Base-by-base conservation (phyloP, 2,888 invertebrate genomes). In the Athripsodes cinereus region DNA sequence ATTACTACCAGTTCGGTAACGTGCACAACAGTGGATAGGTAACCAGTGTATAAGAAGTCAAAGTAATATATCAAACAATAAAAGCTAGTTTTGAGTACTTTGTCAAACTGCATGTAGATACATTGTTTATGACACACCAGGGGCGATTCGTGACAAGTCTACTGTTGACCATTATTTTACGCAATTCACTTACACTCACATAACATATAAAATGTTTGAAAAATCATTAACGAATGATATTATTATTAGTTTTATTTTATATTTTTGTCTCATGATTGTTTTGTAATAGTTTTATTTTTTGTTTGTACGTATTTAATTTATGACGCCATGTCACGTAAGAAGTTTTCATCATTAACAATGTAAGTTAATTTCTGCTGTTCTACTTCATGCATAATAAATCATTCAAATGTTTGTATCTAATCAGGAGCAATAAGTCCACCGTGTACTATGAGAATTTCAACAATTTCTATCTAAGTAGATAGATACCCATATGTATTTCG, bases 131-230 rank as follows among this genome's bases (percentile, higher is more conserved):
- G 26, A 13, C 50, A 26, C 44, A 56, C 56, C 60, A 61, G 58
- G 55, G 61, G 58, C 58, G 58, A 31, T 50, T 56, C 56, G 56
- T 56, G 56, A 56, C 50, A 50, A 26, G 50, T 50, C 50, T 50
- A 50, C 50, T 26, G 50, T 50, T 22, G 16, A 21, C 19, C 20
- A 50, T 40, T 40, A 26, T 26, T 3, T 40, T 40, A 40, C 40
- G 13, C 40, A 40, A 40, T 40, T 40, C 40, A 40, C 40, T 40
- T 40, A 40, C 26, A 40, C 31, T 6, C 6, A 31, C 31, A 31
- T 20, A 8, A 20, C 6, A 8, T 21, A 48, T 19, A 19, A 20
- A 48, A 19, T 21, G 48, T 50, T 16, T 20, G n/a, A 50, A 50
- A 40, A 50, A 50, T 48, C 16, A 26, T 11, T 22, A 50, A 22